Conservation (phyloP, 2,797 vertebrate genomes). For the Phaenicophaeus curvirostris region DNA sequence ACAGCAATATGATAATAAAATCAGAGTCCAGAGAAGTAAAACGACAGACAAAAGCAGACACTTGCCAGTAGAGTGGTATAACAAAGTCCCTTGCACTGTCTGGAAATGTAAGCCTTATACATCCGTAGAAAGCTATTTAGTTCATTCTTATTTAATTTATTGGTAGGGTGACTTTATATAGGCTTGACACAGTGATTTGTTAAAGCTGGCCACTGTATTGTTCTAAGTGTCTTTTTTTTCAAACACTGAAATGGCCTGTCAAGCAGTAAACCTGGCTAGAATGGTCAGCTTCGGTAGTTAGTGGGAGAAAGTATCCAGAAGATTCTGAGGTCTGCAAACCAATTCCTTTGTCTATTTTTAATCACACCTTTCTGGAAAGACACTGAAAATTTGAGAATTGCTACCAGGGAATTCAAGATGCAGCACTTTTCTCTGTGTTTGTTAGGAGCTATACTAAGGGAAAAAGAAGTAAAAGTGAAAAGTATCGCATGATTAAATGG, state of each 20-base stretch:
- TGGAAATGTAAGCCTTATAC: neutral
- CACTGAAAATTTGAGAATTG: neutral
- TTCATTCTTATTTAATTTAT: conserved; percentile 28
- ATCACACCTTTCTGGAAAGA: neutral
- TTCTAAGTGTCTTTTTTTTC: neutral
- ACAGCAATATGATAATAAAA: conserved; percentile 57
- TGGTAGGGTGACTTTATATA: neutral
- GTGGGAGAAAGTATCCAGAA: neutral
- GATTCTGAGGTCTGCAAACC: conserved; percentile 6
- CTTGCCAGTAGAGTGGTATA: neutral
- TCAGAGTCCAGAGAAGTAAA: conserved; percentile 18
- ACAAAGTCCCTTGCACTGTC: conserved; percentile 10
- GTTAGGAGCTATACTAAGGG: neutral
- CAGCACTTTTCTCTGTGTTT: neutral
- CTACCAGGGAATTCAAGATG: neutral
- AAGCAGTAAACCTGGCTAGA: neutral
- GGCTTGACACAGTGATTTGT: neutral
- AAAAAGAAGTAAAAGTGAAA: neutral
- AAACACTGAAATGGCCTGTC: neutral
- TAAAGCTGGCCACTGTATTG: neutral
- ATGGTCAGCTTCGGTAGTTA: neutral
- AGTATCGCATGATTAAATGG: neutral
- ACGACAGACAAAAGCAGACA: neutral
- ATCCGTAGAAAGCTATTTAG: conserved; percentile 26
- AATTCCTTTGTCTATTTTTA: neutral